Conservation (phyloP, 2,797 vertebrate species). For the Takifugu rubripes region DNA sequence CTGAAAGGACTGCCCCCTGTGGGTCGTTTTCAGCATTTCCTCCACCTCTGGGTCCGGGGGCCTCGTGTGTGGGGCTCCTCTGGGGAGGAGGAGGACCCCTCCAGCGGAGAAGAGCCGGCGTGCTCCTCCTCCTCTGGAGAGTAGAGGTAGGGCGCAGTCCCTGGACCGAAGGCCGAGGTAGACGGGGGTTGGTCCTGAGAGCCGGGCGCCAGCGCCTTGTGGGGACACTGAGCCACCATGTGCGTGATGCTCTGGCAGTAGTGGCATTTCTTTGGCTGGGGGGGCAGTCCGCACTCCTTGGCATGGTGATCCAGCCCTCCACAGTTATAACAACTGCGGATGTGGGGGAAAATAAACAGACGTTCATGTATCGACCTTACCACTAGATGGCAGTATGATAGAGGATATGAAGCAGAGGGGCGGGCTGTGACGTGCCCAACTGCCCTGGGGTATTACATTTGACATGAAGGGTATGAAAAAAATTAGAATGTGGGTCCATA, state of each 20-base stretch:
- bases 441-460: constrained; percentile 22
- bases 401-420: constrained; percentile 1
- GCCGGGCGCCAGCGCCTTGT: constrained; percentile 83
- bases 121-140: constrained; percentile 78
- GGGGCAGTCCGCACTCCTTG: constrained; percentile 97
- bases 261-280: constrained; percentile 99
- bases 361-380: background rate
- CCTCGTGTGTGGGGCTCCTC: constrained; percentile 70
- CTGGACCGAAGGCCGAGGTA: constrained; percentile 69
- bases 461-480: constrained; percentile 13
- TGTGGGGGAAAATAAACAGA: background rate
- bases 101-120: constrained; percentile 75
- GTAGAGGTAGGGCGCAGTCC: constrained; percentile 72
- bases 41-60: constrained; percentile 68
- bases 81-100: constrained; percentile 72
- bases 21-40: constrained; percentile 68
- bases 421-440: constrained; percentile 5
- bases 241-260: constrained; percentile 98
- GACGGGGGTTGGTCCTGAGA: constrained; percentile 83
- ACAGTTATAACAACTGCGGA: constrained; percentile 93
- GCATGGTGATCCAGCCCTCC: constrained; percentile 97
- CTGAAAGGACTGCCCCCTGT: constrained; percentile 37
- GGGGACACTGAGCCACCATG: constrained; percentile 95
- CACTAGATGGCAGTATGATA: constrained; percentile 62
- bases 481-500: background rate